phyloP scores from a whole-genome alignment of 2,113 vertebrate species.

The Pluvialis apricaria region DNA sequence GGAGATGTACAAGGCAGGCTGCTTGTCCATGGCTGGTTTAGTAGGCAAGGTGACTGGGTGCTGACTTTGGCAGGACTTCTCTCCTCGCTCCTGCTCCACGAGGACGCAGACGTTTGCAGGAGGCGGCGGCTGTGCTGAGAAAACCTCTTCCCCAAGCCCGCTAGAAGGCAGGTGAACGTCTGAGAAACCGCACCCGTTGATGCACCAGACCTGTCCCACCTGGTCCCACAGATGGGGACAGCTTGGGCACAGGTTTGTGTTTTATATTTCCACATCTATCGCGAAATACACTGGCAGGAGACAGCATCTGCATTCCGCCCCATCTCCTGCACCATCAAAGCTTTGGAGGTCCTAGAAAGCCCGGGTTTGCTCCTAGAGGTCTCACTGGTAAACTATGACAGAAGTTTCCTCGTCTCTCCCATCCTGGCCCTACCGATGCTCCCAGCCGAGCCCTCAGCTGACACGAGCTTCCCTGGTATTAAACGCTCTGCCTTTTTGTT shows the following conservation, averaged over 20 bases:
- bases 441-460: not conserved
- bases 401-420: not conserved
- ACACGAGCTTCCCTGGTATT: not conserved
- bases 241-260: not conserved
- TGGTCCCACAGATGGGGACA: not conserved
- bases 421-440: not conserved
- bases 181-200: not conserved
- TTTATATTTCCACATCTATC: not conserved
- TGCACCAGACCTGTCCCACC: not conserved
- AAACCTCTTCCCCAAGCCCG: not conserved
- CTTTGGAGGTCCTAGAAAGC: not conserved
- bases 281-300: not conserved
- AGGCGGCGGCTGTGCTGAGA: not conserved
- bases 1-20: not conserved
- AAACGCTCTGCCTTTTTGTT: not conserved
- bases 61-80: not conserved
- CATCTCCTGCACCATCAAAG: not conserved
- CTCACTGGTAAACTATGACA: not conserved
- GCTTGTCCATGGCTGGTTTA: not conserved
- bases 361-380: not conserved
- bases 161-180: not conserved
- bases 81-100: fast-evolving
- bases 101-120: not conserved
- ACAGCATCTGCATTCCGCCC: not conserved
- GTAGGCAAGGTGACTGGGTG: not conserved